A percentile compares a stretch with the other conserved stretches of the same genome.
These are phyloP conservation scores for Trichomalopsis sarcophagae DNA, from an alignment of 1,140 invertebrate species.

Conservation along the genomic window DNA sequence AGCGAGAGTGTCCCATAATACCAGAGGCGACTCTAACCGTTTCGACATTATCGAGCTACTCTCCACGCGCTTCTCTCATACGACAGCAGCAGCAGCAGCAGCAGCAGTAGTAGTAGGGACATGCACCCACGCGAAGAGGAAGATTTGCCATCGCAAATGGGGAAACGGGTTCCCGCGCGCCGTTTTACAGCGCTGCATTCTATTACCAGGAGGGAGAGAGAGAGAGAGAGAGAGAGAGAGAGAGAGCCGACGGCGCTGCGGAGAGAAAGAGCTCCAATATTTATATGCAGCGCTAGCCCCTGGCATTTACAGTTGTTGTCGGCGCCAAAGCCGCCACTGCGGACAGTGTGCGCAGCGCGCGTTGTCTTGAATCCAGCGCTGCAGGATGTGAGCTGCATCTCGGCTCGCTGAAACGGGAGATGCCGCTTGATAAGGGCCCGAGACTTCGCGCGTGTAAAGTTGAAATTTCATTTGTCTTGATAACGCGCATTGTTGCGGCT, in stretches of 20 bases:
- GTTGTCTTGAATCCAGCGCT: conserved; percentile 2
- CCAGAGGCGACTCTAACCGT: conserved; percentile 7
- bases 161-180: conserved; percentile 25
- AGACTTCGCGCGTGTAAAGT: neutral
- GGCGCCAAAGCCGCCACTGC: neutral
- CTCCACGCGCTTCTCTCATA: neutral
- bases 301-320: conserved; percentile 31
- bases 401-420: neutral
- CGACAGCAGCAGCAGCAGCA: neutral
- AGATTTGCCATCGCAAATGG: conserved; percentile 33
- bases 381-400: neutral
- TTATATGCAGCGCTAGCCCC: conserved; percentile 17
- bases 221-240: neutral
- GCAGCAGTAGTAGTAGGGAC: neutral
- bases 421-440: neutral
- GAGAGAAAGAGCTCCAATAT: conserved; percentile 6
- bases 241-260: neutral
- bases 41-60: conserved; percentile 27
- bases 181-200: conserved; percentile 17
- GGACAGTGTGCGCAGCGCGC: neutral
- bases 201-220: neutral
- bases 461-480: neutral
- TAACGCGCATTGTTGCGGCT: neutral
- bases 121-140: conserved; percentile 12
- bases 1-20: conserved; percentile 14